These are phyloP conservation scores for Leptonema lineaticorne DNA, from an alignment of 1,140 invertebrate species.

Conservation along the genomic window DNA sequence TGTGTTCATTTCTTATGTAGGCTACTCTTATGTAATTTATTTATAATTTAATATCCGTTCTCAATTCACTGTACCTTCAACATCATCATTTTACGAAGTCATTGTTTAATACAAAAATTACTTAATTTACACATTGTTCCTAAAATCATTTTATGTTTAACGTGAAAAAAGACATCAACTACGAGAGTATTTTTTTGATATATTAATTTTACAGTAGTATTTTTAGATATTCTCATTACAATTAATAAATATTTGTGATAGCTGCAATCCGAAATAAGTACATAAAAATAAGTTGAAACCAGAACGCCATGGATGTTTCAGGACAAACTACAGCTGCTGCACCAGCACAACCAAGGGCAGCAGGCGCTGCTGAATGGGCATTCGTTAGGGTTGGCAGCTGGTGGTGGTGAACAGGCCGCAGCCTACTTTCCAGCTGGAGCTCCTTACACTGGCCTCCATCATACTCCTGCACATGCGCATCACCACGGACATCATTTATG, in stretches of 20 bases:
- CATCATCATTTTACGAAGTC: no score
- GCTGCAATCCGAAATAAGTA: background rate
- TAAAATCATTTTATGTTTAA: no score
- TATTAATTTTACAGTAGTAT: no score
- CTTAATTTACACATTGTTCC: no score
- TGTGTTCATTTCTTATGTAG: no score
- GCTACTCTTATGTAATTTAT: no score
- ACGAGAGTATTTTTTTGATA: no score
- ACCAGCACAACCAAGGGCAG: conserved; percentile 58
- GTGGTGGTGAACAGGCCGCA: conserved; percentile 44
- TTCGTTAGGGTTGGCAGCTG: conserved; percentile 46
- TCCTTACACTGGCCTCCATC: conserved; percentile 48
- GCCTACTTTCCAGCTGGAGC: conserved; percentile 47
- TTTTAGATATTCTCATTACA: no score
- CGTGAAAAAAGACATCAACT: no score
- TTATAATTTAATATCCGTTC: no score
- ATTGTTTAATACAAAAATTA: no score
- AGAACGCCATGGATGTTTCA: conserved; percentile 40
- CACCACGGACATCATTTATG: conserved; percentile 60
- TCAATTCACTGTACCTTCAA: no score
- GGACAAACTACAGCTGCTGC: conserved; percentile 54
- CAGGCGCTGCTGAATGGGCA: conserved; percentile 52
- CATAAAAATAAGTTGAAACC: conserved; percentile 15
- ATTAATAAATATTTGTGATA: background rate
- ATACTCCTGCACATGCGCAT: conserved; percentile 43